These are phyloP conservation scores for Drosophila subquinaria DNA, from an alignment of 2,888 invertebrate species.

Conservation along the genomic window DNA sequence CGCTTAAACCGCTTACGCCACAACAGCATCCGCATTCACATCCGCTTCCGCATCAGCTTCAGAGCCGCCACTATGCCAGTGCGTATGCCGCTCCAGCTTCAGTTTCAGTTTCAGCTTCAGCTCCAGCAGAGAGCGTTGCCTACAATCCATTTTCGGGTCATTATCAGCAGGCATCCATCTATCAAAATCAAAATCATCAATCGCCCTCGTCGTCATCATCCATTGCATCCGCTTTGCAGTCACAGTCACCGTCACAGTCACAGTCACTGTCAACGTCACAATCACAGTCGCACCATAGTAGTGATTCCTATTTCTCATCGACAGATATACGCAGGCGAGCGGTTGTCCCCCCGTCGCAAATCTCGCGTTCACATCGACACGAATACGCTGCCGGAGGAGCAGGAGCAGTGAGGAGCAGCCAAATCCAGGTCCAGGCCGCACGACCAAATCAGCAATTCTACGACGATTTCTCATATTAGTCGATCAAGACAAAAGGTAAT, in stretches of 20 bases:
- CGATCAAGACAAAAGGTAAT: conserved; percentile 42
- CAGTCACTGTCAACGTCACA: too few species aligned
- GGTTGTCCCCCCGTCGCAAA: conserved; percentile 76
- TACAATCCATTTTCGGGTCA: conserved; percentile 75
- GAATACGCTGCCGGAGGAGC: conserved; percentile 76
- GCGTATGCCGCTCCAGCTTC: too few species aligned
- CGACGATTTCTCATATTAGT: conserved; percentile 83
- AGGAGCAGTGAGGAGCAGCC: conserved; percentile 38
- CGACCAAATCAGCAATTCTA: conserved; percentile 83
- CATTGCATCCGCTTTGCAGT: conserved; percentile 61
- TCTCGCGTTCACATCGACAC: conserved; percentile 76
- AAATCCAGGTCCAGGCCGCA: conserved; percentile 54
- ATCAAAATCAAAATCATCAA: conserved; percentile 65
- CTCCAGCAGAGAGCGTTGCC: too few species aligned
- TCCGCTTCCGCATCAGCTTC: conserved; percentile 86
- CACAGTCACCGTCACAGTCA: conserved; percentile 37
- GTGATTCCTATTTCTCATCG: conserved; percentile 85
- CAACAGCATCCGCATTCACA: conserved; percentile 76
- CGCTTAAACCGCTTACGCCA: conserved; percentile 88
- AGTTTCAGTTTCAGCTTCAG: too few species aligned
- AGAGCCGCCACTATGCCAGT: too few species aligned
- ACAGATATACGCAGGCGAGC: conserved; percentile 85
- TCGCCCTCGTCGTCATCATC: conserved; percentile 58
- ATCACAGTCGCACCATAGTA: conserved; percentile 64
- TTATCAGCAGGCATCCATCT: conserved; percentile 56